Evolutionary conservation across 2,797 vertebrate species (phyloP).

Genomic region (Serranus cabrilla): DNA sequence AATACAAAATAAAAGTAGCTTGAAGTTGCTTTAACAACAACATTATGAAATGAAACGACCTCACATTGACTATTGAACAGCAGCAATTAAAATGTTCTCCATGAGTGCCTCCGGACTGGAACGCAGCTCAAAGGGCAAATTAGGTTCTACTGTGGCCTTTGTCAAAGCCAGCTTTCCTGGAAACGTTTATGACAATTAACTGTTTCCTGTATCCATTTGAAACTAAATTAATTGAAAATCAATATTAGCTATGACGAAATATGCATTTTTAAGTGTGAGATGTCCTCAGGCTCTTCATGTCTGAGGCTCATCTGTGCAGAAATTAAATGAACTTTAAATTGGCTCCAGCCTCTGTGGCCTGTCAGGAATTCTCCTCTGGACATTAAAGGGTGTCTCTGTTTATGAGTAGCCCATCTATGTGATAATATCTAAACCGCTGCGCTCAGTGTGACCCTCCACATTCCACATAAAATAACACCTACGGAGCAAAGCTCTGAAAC

Average conservation of each 20-base stretch:
- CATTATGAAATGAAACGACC: slow-evolving; percentile 20
- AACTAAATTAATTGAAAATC: background rate
- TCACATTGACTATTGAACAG: slow-evolving; percentile 35
- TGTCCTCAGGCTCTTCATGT: background rate
- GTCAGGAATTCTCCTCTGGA: slow-evolving; percentile 27
- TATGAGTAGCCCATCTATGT: slow-evolving; percentile 32
- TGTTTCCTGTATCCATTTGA: slow-evolving; percentile 1
- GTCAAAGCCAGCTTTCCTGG: slow-evolving; percentile 35
- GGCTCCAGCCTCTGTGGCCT: background rate
- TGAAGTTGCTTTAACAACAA: background rate
- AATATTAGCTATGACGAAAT: background rate
- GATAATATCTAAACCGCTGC: slow-evolving; percentile 51
- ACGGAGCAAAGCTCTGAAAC: slow-evolving; percentile 46
- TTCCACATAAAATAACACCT: slow-evolving; percentile 66
- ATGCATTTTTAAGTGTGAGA: background rate
- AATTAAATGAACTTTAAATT: slow-evolving; percentile 16
- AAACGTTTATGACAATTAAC: slow-evolving; percentile 25
- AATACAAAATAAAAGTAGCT: no score
- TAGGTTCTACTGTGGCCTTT: slow-evolving; percentile 12
- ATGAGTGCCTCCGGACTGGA: slow-evolving; percentile 58
- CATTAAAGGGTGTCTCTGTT: slow-evolving; percentile 41
- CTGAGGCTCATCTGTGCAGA: background rate
- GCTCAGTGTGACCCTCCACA: slow-evolving; percentile 53
- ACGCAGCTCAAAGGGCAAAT: slow-evolving; percentile 33
- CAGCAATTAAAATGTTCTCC: slow-evolving; percentile 79